Evolutionary conservation across 2,888 invertebrate species (phyloP).

Genomic region (Hirtodrosophila histrioides): DNA sequence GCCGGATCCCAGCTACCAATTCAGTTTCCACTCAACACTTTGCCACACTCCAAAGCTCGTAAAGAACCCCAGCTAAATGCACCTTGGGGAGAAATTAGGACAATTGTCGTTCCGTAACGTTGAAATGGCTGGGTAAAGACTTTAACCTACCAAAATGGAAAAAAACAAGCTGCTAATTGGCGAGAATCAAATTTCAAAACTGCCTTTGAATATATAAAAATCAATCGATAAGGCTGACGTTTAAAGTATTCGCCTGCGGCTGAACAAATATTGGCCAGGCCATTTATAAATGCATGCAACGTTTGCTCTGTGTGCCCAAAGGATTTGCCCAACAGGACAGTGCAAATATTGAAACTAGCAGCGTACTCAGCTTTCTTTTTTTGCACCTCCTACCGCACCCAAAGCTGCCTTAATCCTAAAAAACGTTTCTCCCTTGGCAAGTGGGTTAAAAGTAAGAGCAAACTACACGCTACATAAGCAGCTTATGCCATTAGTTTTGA

Average conservation of each 20-base stretch:
- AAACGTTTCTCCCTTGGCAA: slow-evolving; percentile 47
- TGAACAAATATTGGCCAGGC: slow-evolving; percentile 43
- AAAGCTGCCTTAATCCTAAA: slow-evolving; percentile 62
- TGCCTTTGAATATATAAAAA: background rate
- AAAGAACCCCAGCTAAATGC: slow-evolving; percentile 46
- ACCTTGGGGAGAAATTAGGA: slow-evolving; percentile 67
- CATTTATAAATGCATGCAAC: slow-evolving; percentile 51
- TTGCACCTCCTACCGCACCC: background rate
- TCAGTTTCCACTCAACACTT: slow-evolving; percentile 27
- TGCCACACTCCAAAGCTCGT: slow-evolving; percentile 6
- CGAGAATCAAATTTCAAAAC: slow-evolving; percentile 13
- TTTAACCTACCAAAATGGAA: slow-evolving; percentile 8
- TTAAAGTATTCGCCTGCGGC: slow-evolving; percentile 11
- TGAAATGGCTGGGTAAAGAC: slow-evolving; percentile 32
- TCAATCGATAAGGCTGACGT: slow-evolving; percentile 12
- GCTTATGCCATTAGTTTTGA: slow-evolving; percentile 67
- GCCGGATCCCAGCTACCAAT: background rate
- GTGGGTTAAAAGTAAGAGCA: slow-evolving; percentile 60
- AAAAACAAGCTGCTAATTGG: slow-evolving; percentile 31
- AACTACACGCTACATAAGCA: slow-evolving; percentile 58
- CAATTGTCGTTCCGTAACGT: slow-evolving; percentile 47
- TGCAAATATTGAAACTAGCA: slow-evolving; percentile 59
- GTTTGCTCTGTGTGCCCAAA: slow-evolving; percentile 38
- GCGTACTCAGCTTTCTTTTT: slow-evolving; percentile 15
- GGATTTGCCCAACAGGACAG: slow-evolving; percentile 50